phyloP scores from a whole-genome alignment of 1,140 invertebrate species.

The Aethina tumida region DNA sequence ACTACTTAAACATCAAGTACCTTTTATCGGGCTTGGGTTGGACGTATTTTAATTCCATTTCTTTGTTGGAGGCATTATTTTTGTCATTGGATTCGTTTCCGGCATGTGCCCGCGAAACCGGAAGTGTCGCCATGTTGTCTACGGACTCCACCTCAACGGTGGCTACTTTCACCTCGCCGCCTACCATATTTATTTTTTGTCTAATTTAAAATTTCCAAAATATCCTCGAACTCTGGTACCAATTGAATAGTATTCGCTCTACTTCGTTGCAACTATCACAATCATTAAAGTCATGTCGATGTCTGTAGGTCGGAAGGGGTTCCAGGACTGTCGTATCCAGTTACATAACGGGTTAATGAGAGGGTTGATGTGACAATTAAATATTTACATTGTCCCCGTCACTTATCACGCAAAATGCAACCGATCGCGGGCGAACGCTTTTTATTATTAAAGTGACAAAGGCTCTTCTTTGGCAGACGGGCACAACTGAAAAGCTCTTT shows the following conservation, averaged over 20 bases:
- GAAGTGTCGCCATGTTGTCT: conserved; percentile 77
- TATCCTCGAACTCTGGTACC: too few relatives aligned
- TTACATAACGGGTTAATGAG: too few relatives aligned
- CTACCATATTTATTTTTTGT: conserved; percentile 46
- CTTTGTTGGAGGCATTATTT: conserved; percentile 66
- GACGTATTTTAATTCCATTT: conserved; percentile 76
- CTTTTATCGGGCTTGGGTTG: conserved; percentile 71
- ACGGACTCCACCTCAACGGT: conserved; percentile 72
- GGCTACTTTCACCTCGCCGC: conserved; percentile 72
- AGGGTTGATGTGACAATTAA: too few relatives aligned
- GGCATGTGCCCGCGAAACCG: conserved; percentile 43
- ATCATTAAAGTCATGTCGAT: background rate
- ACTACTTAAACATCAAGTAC: conserved; percentile 44
- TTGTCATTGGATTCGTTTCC: conserved; percentile 44
- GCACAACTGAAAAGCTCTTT: too few relatives aligned
- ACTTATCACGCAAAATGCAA: conserved; percentile 2
- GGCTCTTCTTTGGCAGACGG: too few relatives aligned
- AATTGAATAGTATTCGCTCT: too few relatives aligned
- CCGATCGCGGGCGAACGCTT: too few relatives aligned
- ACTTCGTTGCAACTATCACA: conserved; percentile 3
- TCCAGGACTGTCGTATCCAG: too few relatives aligned
- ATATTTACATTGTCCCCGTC: conserved; percentile 1
- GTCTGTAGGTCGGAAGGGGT: background rate
- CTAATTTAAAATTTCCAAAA: conserved; percentile 9
- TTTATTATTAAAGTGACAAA: too few relatives aligned